Evolutionary conservation across 1,140 invertebrate genomes (phyloP).

Genomic region (Tigriopus japonicus): DNA sequence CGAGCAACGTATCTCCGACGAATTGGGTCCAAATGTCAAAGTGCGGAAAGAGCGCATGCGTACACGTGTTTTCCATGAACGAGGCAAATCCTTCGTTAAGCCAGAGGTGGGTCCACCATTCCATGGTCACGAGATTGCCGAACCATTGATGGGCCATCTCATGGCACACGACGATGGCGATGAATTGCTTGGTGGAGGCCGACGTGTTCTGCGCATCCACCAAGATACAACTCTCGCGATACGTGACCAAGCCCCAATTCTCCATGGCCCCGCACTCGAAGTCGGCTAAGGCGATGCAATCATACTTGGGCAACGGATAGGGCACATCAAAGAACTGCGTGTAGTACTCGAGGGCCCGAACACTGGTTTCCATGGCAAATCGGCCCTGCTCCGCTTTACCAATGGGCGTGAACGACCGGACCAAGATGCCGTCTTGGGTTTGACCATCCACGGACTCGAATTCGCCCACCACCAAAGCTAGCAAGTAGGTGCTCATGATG

Average conservation of each 20-base stretch:
- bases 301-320: constrained; percentile 88
- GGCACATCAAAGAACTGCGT: constrained; percentile 84
- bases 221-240: constrained; percentile 58
- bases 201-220: constrained; percentile 69
- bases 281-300: constrained; percentile 83
- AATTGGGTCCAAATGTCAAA: constrained; percentile 88
- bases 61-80: constrained; percentile 54
- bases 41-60: constrained; percentile 66
- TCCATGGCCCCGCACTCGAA: constrained; percentile 87
- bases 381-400: constrained; percentile 77
- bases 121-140: constrained; percentile 37
- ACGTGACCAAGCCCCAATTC: constrained; percentile 78
- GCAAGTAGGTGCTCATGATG: constrained; percentile 88
- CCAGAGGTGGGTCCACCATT: constrained; percentile 37
- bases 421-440: constrained; percentile 50
- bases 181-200: constrained; percentile 57
- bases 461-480: constrained; percentile 80
- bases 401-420: constrained; percentile 77
- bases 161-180: constrained; percentile 49
- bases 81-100: constrained; percentile 61
- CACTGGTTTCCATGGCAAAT: constrained; percentile 71
- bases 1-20: constrained; percentile 44
- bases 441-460: constrained; percentile 75
- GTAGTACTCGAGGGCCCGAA: constrained; percentile 72
- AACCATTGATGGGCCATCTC: constrained; percentile 39